Conservation (phyloP, 2,113 vertebrate genomes). For the Erinaceus europaeus region DNA sequence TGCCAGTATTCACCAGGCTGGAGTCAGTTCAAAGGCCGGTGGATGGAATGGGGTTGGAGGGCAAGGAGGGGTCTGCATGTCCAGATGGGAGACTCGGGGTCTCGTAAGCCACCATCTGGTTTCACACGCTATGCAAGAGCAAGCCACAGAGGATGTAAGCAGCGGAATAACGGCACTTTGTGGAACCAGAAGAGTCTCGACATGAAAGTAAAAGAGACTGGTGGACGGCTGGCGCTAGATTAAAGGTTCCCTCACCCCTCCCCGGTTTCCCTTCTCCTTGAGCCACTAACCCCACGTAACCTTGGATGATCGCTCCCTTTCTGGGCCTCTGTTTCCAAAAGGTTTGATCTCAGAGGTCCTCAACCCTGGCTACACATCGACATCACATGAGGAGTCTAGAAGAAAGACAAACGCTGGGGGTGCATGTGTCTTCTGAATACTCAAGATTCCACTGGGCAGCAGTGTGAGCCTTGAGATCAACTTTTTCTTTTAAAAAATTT, state of each 20-base stretch:
- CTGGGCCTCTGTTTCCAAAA: background rate
- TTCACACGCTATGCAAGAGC: background rate
- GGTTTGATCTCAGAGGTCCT: background rate
- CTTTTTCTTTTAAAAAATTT: no score
- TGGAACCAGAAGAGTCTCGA: background rate
- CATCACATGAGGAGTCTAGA: background rate
- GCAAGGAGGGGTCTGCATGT: no score
- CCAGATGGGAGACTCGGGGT: background rate
- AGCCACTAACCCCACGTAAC: background rate
- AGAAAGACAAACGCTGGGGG: no score
- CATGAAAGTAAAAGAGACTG: background rate
- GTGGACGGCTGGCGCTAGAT: background rate
- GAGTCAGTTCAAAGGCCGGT: accelerated
- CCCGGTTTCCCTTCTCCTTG: background rate
- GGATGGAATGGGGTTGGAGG: no score
- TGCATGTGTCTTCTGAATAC: no score
- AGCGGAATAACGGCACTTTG: background rate
- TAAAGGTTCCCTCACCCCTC: background rate
- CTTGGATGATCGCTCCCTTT: background rate
- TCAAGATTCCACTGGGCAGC: no score
- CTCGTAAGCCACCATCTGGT: background rate
- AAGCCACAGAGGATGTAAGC: background rate
- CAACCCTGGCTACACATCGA: background rate
- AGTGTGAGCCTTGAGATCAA: no score
- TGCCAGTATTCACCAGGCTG: accelerated